These are phyloP conservation scores for Cettia cetti DNA, from an alignment of 2,113 vertebrate genomes.

Conservation along the genomic window DNA sequence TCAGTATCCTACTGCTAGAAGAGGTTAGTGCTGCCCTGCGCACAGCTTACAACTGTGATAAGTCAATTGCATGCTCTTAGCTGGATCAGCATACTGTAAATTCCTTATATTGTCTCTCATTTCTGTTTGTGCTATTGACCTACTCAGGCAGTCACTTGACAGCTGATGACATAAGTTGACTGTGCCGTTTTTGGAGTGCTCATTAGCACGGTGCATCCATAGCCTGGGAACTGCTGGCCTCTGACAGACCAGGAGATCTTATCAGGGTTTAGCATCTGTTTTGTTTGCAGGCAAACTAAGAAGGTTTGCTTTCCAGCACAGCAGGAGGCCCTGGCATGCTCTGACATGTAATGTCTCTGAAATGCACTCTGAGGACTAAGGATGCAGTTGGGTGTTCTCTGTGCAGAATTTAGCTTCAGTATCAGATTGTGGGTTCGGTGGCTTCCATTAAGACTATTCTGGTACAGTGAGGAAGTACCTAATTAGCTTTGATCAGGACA, in stretches of 20 bases:
- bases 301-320: not conserved
- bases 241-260: not conserved
- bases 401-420: not conserved
- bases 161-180: not conserved
- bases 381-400: not conserved
- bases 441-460: not conserved
- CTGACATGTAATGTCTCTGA: not conserved
- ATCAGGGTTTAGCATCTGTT: not conserved
- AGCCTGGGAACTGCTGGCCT: not conserved
- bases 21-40: not conserved
- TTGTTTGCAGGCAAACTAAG: not conserved
- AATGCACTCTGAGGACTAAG: not conserved
- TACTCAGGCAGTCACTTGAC: constrained; percentile 1
- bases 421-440: not conserved
- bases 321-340: not conserved
- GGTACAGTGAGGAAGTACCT: not conserved
- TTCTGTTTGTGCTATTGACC: constrained; percentile 26
- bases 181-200: not conserved
- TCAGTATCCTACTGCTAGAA: not conserved
- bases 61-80: not conserved
- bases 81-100: not conserved
- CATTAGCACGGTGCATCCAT: not conserved
- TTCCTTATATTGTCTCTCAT: not conserved
- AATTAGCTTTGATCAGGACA: not conserved
- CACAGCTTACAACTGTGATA: not conserved